Percentiles rank a stretch among this genome's conserved stretches.
Conservation (phyloP, 2,797 vertebrate genomes). For the Arremon brunneinucha region DNA sequence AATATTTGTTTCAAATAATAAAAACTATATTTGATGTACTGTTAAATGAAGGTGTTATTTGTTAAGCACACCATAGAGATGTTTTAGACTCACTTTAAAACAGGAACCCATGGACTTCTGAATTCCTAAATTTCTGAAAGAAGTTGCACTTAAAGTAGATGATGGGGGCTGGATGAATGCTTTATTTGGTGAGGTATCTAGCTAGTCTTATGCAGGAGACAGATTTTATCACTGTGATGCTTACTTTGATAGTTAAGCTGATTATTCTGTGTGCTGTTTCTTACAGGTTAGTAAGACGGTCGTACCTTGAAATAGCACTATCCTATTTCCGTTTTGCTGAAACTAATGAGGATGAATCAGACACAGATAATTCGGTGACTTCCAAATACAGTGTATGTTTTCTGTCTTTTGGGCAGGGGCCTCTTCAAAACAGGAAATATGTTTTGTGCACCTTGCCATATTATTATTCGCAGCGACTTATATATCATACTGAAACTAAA, state of each 20-base stretch:
- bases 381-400: conserved; percentile 46
- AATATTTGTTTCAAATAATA: neutral
- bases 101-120: neutral
- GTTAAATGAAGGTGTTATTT: neutral
- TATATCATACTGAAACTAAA: neutral
- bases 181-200: neutral
- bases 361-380: neutral
- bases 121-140: neutral
- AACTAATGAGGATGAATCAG: neutral
- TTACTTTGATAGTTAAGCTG: neutral
- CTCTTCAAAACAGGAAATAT: neutral
- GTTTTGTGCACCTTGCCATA: neutral
- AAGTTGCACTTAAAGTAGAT: neutral
- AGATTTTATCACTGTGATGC: neutral
- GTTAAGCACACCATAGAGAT: neutral
- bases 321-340: conserved; percentile 71
- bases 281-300: conserved; percentile 78
- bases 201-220: neutral
- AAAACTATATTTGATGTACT: neutral
- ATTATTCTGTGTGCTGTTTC: neutral
- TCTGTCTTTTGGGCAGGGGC: neutral
- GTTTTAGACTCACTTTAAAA: neutral
- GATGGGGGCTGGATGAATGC: neutral
- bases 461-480: neutral
- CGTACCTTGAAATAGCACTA: conserved; percentile 84